Evolutionary conservation across 2,888 invertebrate species (phyloP), one percentile per base, ranked within the genome.

Genomic region (Athalia circularis): DNA sequence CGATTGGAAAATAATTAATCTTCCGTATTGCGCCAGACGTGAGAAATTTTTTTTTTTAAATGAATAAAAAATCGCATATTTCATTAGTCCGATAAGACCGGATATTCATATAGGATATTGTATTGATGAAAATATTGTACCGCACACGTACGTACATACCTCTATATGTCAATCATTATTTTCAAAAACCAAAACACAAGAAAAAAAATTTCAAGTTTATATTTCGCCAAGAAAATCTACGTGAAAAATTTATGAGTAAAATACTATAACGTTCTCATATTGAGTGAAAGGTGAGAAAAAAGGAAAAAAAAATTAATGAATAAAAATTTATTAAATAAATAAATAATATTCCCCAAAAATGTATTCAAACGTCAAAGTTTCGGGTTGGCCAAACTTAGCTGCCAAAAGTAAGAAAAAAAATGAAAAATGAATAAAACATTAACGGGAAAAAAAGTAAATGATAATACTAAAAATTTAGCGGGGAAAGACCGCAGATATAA

Each of bases 371-470:
- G 75, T 75, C 48, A 29, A 78, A 80, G 79, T 80, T 80, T 57
- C 74, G 75, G 77, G 81, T 81, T 82, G 82, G 80, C 80, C 80
- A 82, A 83, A 72, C 78, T 81, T 82, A 82, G 80, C 80, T 83
- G 75, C 75, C 75, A 75, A 75, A 65, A 50, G 67, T 68, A n/a
- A 76, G 47, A 29, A 68, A 43, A 43, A 9, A 74, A 54, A 50
- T 65, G 61, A 77, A 80, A 78, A 79, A 75, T 70, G 13, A 79
- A 78, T n/a, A 9, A 48, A 13, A 78, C 62, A 13, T 47, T n/a
- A 8, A 29, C 2, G 29, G 2, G 29, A 2, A 29, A 29, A 29
- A 29, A 29, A 29, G 29, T 29, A 29, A 29, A 29, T 29, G 29
- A 29, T 29, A 29, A 29, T 29, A 2, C 29, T 29, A 29, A 29